Conservation (phyloP, 1,140 invertebrate genomes). For the Atopsyche davidsoni region DNA sequence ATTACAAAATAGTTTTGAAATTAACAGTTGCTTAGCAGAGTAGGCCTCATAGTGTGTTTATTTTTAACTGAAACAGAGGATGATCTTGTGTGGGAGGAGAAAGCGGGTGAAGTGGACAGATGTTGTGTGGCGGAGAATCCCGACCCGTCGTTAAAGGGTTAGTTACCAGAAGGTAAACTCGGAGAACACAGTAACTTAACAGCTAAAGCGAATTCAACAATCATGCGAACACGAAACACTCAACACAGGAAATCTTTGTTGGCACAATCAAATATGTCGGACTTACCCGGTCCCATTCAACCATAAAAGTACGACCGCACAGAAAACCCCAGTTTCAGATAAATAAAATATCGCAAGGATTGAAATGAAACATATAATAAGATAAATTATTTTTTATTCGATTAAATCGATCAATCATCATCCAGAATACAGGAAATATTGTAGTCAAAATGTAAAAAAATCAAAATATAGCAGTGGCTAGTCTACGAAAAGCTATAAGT, state of each 20-base stretch:
- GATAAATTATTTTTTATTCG: neutral
- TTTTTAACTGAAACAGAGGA: slow-evolving; percentile 29
- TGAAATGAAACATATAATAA: neutral
- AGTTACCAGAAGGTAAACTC: slow-evolving; percentile 31
- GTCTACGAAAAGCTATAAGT: too few species aligned
- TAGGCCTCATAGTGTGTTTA: too few species aligned
- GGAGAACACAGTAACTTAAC: slow-evolving; percentile 21
- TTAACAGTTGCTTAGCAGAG: too few species aligned
- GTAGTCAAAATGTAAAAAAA: too few species aligned
- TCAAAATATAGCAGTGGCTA: too few species aligned
- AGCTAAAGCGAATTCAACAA: slow-evolving; percentile 27
- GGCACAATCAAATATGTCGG: slow-evolving; percentile 4
- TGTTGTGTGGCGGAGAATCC: slow-evolving; percentile 20
- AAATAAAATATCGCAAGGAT: neutral
- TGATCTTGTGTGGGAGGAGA: slow-evolving; percentile 14
- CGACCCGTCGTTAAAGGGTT: slow-evolving; percentile 31
- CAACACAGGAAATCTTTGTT: slow-evolving; percentile 27
- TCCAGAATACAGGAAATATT: too few species aligned
- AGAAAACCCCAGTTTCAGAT: neutral
- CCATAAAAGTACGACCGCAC: neutral
- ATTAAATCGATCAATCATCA: too few species aligned
- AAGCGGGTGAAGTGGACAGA: slow-evolving; percentile 21
- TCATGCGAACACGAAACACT: slow-evolving; percentile 21
- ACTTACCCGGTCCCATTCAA: neutral
- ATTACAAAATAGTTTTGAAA: slow-evolving; percentile 9